Base-by-base conservation (phyloP, 2,113 vertebrate genomes). In the Varanus salvator region DNA sequence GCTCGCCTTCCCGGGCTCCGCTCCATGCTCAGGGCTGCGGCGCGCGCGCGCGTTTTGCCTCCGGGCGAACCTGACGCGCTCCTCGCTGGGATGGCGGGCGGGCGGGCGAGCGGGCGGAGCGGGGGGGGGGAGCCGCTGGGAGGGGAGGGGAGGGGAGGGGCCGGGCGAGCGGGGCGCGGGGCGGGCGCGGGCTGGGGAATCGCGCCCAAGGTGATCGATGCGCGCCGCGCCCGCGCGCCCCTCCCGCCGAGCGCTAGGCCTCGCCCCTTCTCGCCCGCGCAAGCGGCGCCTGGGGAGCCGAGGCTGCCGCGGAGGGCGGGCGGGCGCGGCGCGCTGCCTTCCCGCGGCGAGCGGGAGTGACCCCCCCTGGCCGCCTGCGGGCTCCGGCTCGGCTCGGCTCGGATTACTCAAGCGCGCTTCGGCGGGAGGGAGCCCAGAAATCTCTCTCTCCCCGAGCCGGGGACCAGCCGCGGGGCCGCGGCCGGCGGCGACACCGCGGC, bases 351-450 rank as follows among this genome's bases (percentile, higher is more conserved):
- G 92, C 90, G 96, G 96, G 97, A 96, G 96, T 97, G 97, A 97
- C 93, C 81, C n/a, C 7, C 27, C 31, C 8, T 8, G 92, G 93
- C 95, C 95, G 29, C 96, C 96, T 92, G 93, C 94, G 95, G 97
- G 97, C 94, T 98, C 96, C 96, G 95, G 96, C 95, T 94, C 97
- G 95, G 94, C 93, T 92, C 95, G 91, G 95, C 96, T 97, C 96
- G 91, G 96, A 96, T 97, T 97, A 97, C 97, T 97, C 97, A 93
- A 96, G 96, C 96, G 95, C 95, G 95, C 95, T 71, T 97, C 92
- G 92, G 95, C 92, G 86, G 92, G 94, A 95, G 91, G 87, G 90
- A 93, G 95, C 94, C 95, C 95, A 95, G 93, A 95, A 94, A 95
- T 94, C 95, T 94, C 95, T 93, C 95, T 15, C 60, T 64, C 60